A percentile compares a stretch with the other conserved stretches of the same genome.
phyloP scores from a whole-genome alignment of 2,797 vertebrate genomes.

The Eurystomus glaucurus region DNA sequence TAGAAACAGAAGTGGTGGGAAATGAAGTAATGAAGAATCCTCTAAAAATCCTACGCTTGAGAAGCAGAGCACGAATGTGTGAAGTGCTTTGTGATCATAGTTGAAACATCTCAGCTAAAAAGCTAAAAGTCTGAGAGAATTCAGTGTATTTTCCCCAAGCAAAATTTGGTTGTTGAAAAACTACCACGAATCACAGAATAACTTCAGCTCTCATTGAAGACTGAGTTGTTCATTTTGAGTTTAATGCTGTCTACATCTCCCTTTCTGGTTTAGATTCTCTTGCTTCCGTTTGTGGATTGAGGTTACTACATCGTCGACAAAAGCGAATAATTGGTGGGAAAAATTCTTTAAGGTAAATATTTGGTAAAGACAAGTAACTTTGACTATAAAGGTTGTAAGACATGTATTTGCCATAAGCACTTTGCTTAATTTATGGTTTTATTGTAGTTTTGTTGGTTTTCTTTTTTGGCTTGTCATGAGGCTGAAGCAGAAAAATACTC shows the following conservation, averaged over 20 bases:
- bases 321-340: slow-evolving; percentile 97
- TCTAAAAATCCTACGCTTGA: neutral
- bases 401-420: neutral
- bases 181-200: neutral
- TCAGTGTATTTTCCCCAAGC: neutral
- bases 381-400: neutral
- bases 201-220: neutral
- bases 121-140: neutral
- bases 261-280: slow-evolving; percentile 85
- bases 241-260: neutral
- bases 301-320: slow-evolving; percentile 91
- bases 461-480: neutral
- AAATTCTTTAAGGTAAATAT: slow-evolving; percentile 94
- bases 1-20: neutral
- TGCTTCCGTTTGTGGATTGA: slow-evolving; percentile 90
- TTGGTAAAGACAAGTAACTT: neutral
- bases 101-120: neutral
- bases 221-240: neutral
- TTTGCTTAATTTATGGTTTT: neutral
- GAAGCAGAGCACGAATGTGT: neutral
- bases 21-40: neutral
- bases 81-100: neutral
- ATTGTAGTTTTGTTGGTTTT: neutral
- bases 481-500: neutral
- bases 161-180: neutral